Percentiles rank a stretch among this genome's conserved stretches.
These are phyloP conservation scores for Syritta pipiens DNA, from an alignment of 2,888 invertebrate genomes.

Conservation along the genomic window DNA sequence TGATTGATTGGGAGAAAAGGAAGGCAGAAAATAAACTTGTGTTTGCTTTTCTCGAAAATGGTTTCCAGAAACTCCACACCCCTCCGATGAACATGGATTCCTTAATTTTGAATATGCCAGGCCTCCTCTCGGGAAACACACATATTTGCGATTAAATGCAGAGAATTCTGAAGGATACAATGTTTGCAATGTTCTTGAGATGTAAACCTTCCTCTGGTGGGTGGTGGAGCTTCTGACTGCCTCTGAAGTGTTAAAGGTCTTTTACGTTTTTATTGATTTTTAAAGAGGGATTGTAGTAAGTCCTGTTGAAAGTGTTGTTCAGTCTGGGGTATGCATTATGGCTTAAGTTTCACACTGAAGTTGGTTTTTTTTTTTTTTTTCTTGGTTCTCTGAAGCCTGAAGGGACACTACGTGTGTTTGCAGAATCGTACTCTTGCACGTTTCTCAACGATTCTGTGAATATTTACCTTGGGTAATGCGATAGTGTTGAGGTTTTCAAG, in stretches of 20 bases:
- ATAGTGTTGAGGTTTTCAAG: no score
- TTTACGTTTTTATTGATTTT: conserved; percentile 34
- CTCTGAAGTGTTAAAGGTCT: conserved; percentile 9
- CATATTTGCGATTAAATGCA: conserved; percentile 29
- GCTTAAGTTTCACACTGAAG: no score
- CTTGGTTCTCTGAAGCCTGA: no score
- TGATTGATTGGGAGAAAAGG: conserved; percentile 27
- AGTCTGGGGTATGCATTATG: no score
- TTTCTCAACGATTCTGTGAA: no score
- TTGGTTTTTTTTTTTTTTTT: no score
- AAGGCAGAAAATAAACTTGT: neutral
- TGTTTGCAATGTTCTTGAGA: conserved; percentile 47
- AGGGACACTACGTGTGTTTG: no score
- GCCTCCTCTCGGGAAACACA: conserved; percentile 8
- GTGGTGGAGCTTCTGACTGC: neutral
- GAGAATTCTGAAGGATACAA: conserved; percentile 29
- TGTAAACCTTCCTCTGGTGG: neutral
- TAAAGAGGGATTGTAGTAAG: neutral
- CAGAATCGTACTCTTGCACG: no score
- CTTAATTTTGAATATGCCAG: conserved; percentile 10
- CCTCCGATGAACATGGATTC: neutral
- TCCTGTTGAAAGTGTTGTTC: no score
- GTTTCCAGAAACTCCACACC: neutral
- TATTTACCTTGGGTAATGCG: no score
- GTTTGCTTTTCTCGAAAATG: conserved; percentile 7